Base-by-base conservation (phyloP, 2,888 invertebrate species). In the Aphidoletes aphidimyza region DNA sequence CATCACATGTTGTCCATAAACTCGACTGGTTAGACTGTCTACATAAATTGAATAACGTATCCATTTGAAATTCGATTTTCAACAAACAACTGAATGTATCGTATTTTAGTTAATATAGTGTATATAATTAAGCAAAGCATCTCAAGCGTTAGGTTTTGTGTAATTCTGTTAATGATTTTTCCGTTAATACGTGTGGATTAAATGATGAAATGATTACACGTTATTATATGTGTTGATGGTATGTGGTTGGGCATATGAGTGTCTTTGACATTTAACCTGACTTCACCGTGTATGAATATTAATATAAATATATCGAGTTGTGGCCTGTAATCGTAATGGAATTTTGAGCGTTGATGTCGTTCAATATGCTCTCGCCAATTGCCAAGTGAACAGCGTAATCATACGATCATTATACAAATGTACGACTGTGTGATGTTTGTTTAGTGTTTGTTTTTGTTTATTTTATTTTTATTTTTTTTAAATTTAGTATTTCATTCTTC, bases 261-360 rank as follows among this genome's bases (percentile, higher is more conserved):
- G 81, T 81, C 81, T 81, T 81, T 81, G 81, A 81, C 81, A 37
- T 81, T 81, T 81, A 37, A 81, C 81, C 81, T 81, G 81, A n/a
- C n/a, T 81, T 81, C 37, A 22, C 37, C 1, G 37, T 81, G 17
- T 39, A 37, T 81, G 78, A 59, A 26, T 17, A 17, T 47, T 19
- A 54, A 54, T 54, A 22, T 5, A n/a, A n/a, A 14, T 2, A 69
- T 54, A 26, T 54, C 34, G 34, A 17, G 3, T 9, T 30, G 3
- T 8, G 54, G 69, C n/a, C 2, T 30, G 69, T 69, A 34, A 34
- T 69, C 8, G 34, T 69, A 54, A 69, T 69, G 69, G 69, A 30
- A 69, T 69, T 69, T 14, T 30, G 30, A 69, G 14, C 69, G 69
- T 69, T 69, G 30, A 30, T 69, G 6, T 69, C 69, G 69, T 69